Evolutionary conservation across 2,113 vertebrate genomes (phyloP).

Genomic region (Rhagologus leucostigma): DNA sequence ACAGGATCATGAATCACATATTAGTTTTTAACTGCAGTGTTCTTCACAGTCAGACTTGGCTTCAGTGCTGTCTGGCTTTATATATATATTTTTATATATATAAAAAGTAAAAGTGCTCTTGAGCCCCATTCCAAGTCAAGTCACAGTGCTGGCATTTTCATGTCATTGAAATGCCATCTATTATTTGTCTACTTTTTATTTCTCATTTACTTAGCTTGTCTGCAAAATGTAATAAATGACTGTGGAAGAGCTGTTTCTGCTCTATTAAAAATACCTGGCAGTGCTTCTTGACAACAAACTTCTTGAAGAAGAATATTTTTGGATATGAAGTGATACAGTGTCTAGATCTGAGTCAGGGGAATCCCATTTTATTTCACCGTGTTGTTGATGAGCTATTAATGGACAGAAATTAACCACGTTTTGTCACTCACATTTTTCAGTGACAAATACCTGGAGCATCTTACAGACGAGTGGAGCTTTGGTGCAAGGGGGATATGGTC

Average conservation of each 20-base stretch:
- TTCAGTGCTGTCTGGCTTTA: not conserved
- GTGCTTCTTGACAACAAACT: not conserved
- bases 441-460: slow-evolving; percentile 82
- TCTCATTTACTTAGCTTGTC: not conserved
- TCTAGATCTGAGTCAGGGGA: not conserved
- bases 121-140: not conserved
- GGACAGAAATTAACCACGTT: not conserved
- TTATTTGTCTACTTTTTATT: not conserved
- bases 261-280: not conserved
- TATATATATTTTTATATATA: not conserved
- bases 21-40: not conserved
- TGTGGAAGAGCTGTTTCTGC: not conserved
- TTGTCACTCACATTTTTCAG: slow-evolving; percentile 55
- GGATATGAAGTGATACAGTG: not conserved
- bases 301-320: not conserved
- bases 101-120: not conserved
- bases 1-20: not conserved
- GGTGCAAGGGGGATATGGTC: slow-evolving; percentile 95
- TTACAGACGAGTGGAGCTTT: slow-evolving; percentile 83
- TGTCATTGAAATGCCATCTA: not conserved
- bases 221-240: not conserved
- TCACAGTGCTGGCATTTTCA: not conserved
- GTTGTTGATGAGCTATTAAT: not conserved
- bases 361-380: not conserved
- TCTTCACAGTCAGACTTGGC: not conserved